phyloP scores from a whole-genome alignment of 2,797 vertebrate genomes.

The Liparis tanakae region DNA sequence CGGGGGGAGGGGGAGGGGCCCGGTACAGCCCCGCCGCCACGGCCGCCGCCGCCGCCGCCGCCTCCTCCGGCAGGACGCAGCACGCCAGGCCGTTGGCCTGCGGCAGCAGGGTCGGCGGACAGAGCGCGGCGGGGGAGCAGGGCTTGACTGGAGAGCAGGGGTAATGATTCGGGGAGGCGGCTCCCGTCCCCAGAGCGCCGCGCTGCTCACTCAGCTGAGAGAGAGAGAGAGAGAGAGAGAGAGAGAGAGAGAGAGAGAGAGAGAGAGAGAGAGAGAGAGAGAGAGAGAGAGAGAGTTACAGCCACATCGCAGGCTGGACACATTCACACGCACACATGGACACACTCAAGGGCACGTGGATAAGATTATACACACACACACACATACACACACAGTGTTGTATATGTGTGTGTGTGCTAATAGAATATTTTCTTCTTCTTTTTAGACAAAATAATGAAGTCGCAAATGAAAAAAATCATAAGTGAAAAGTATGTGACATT shows the following conservation, averaged over 20 bases:
- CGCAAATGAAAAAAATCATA: neutral
- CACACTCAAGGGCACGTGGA: constrained; percentile 45
- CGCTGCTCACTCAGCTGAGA: constrained; percentile 79
- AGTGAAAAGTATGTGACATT: neutral
- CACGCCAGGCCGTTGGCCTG: constrained; percentile 63
- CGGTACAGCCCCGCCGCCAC: constrained; percentile 69
- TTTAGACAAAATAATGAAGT: neutral
- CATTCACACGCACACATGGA: constrained; percentile 16
- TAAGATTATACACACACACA: neutral
- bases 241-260: constrained; percentile 33
- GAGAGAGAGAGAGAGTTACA: constrained; percentile 45
- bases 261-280: constrained; percentile 36
- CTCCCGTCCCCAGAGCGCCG: constrained; percentile 85
- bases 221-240: constrained; percentile 39
- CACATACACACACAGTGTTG: neutral
- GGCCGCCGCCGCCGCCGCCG: constrained; percentile 65
- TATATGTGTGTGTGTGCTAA: neutral
- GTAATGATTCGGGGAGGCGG: constrained; percentile 85
- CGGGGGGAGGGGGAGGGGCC: constrained; percentile 81
- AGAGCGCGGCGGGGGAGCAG: constrained; percentile 83
- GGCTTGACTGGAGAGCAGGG: constrained; percentile 78
- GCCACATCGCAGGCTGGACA: constrained; percentile 41
- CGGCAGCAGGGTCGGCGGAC: constrained; percentile 78
- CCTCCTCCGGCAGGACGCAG: constrained; percentile 60
- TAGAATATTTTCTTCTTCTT: neutral